phyloP scores from a whole-genome alignment of 1,140 invertebrate species.

The Drosophila sp. region DNA sequence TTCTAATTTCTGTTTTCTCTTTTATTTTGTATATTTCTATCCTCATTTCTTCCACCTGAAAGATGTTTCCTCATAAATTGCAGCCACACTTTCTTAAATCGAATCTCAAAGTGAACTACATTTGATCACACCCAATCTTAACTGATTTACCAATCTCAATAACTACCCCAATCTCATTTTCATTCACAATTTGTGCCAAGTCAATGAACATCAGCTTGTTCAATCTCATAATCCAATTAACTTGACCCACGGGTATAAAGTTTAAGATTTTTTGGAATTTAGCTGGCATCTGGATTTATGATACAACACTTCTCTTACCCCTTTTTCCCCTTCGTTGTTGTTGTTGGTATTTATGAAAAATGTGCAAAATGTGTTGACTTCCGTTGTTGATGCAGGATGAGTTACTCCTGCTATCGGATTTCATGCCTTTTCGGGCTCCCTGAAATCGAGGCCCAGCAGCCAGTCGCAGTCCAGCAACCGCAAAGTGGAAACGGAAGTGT shows the following conservation, averaged over 20 bases:
- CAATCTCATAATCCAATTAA: slow-evolving; percentile 18
- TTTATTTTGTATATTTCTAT: too few relatives aligned
- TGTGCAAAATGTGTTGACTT: slow-evolving; percentile 56
- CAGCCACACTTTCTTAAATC: too few relatives aligned
- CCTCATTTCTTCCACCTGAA: too few relatives aligned
- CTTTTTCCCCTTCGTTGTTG: slow-evolving; percentile 1
- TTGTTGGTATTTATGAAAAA: slow-evolving; percentile 26
- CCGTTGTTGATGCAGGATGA: slow-evolving; percentile 47
- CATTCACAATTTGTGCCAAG: slow-evolving; percentile 43
- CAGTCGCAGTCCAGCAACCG: slow-evolving; percentile 46
- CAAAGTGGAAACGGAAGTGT: slow-evolving; percentile 82
- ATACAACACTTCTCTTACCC: slow-evolving; percentile 11
- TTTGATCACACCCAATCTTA: not conserved
- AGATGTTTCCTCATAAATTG: too few relatives aligned
- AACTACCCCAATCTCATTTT: not conserved
- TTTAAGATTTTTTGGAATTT: slow-evolving; percentile 54
- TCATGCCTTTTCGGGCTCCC: slow-evolving; percentile 41
- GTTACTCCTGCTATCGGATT: slow-evolving; percentile 56
- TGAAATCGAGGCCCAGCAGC: slow-evolving; percentile 54
- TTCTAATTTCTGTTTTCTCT: too few relatives aligned
- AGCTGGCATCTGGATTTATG: slow-evolving; percentile 32
- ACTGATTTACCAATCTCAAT: not conserved
- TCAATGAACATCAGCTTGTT: slow-evolving; percentile 38
- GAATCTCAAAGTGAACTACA: too few relatives aligned
- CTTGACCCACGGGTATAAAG: slow-evolving; percentile 58